phyloP scores from a whole-genome alignment of 1,140 invertebrate species.

The Drepana arcuata region DNA sequence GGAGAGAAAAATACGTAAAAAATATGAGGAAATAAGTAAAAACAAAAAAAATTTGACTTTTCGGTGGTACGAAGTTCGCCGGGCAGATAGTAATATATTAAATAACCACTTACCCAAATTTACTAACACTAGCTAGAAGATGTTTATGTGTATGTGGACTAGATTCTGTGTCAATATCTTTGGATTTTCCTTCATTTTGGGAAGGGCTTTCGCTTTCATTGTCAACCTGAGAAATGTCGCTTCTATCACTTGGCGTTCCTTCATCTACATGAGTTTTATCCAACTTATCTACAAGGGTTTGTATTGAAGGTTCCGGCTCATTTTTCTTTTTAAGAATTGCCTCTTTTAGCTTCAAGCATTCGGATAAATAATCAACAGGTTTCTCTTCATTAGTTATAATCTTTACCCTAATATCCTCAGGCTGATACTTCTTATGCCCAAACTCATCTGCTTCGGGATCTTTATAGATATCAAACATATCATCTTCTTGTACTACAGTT shows the following conservation, averaged over 20 bases:
- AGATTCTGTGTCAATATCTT: conserved; percentile 10
- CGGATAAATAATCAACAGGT: conserved; percentile 37
- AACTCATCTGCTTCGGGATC: conserved; percentile 59
- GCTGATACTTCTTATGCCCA: conserved; percentile 60
- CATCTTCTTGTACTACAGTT: conserved; percentile 41
- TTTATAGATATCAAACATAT: conserved; percentile 62
- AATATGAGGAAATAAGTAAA: no score
- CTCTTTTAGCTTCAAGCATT: conserved; percentile 54
- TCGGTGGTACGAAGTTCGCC: no score
- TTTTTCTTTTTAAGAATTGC: conserved; percentile 45
- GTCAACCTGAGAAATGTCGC: conserved; percentile 4
- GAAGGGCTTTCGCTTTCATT: no score
- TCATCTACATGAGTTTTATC: conserved; percentile 40
- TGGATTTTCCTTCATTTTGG: conserved; percentile 4
- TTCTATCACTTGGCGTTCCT: not conserved
- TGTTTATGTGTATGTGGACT: conserved; percentile 43
- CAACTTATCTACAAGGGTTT: conserved; percentile 43
- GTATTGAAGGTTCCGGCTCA: conserved; percentile 34
- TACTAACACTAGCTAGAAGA: conserved; percentile 48
- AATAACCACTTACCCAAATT: conserved; percentile 39
- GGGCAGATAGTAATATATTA: no score
- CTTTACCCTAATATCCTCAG: conserved; percentile 44
- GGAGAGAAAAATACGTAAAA: no score
- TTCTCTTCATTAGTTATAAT: conserved; percentile 21
- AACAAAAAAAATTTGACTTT: no score